Base-by-base conservation (phyloP, 2,888 invertebrate species). In the Dicyrtomina minuta region DNA sequence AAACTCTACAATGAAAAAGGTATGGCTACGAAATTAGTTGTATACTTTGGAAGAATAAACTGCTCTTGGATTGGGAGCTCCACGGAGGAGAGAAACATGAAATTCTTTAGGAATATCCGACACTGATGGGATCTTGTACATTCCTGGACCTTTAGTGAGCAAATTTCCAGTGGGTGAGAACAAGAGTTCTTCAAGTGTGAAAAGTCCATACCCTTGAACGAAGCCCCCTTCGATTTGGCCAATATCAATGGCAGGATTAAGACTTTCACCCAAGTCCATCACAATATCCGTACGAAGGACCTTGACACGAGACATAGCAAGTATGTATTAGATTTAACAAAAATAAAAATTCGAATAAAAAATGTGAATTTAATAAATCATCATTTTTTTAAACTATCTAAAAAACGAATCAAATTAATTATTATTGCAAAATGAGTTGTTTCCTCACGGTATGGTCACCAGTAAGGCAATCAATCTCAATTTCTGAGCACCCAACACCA, bases 161-260 rank as follows among this genome's bases (percentile, higher is more conserved):
- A 93, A 81, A 5, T 86, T 87, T 6, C 96, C 96, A 41, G 87
- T 87, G 0, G 94, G 91, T 0, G 94, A 92, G 80, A 91, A 91
- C 69, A 92, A 87, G 77, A 94, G 84, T 81, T 96, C 95, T 82
- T 97, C 97, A 80, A 96, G 83, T 0, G 92, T 91, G 79, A 92
- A 95, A 66, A 97, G 82, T 1, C 97, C 97, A 79, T 94, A 93
- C 0, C 97, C 97, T 85, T 96, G 96, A 80, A 93, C 86, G 79
- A 96, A 97, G 0, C 87, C 97, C 1, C 97, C 97, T 83, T 97
- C 97, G 17, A 97, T 90, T 84, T 97, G 97, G 0, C 97, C 97
- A 78, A 97, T 91, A 79, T 97, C 97, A 74, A 97, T 93, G 0
- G 96, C 96, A 1, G 97, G 97, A 83, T 97, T 97, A 67, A 97